Evolutionary conservation across 2,797 vertebrate genomes (phyloP), one percentile per base, ranked within the genome.

Genomic region (Neosilurus hyrtlii): DNA sequence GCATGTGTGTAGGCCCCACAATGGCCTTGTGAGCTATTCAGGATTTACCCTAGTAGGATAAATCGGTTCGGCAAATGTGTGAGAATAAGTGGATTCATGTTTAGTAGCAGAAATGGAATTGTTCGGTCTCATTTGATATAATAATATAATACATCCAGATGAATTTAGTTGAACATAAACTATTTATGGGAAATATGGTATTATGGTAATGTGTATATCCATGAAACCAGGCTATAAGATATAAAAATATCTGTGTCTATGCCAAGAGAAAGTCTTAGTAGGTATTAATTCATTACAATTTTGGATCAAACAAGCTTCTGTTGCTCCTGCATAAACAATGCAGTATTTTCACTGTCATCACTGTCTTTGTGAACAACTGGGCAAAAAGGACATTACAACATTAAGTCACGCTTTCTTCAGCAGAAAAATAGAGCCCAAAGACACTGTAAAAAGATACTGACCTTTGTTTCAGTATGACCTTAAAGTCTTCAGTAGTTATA

Each of bases 381-480:
- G 11, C 30, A 37, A 59, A 59, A 75, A n/a, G 20, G 7, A 57
- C 52, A 59, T 75, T 12, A 37, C 16, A 26, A 4, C 12, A 43
- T 77, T 49, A 30, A 30, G 30, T 30, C 30, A 30, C 30, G 43
- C 22, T 26, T 75, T 52, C 24, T 37, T 15, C 6, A 12, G 70
- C 8, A 26, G 14, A 57, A 56, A 73, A 54, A 73, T 26, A 56
- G 56, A 43, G 35, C 56, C 56, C 73, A 8, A 0, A 15, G 16
- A 15, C 22, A 35, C 3, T 63, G 15, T 26, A 56, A 56, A 79
- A 24, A 70, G 30, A 61, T 30, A 86, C 90, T 86, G 14, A 98
- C 98, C 97, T 97, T 90, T 95, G 94, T 87, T 94, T 97, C 70
- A 99, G 92, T 51, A 96, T 90, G 37, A 89, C 87, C 54, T 95